These are phyloP conservation scores for Paracentrotus lividus DNA, from an alignment of 53 echinoderm and acorn worm species.

Conservation along the genomic window DNA sequence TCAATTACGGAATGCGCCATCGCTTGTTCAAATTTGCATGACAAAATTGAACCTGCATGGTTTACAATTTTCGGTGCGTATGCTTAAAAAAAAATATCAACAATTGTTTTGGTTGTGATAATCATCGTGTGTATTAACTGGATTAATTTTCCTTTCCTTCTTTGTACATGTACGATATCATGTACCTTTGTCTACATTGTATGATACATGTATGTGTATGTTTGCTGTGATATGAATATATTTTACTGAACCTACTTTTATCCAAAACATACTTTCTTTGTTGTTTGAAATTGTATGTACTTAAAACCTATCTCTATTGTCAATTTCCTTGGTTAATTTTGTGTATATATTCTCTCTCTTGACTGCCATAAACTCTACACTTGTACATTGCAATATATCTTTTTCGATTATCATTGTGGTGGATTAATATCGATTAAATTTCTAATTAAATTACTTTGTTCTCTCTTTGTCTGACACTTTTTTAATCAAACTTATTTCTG, in stretches of 20 bases:
- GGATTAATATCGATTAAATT: neutral
- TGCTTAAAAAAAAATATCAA: slow-evolving; percentile 30
- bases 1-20: slow-evolving; percentile 32
- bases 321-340: neutral
- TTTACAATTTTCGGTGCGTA: slow-evolving; percentile 61
- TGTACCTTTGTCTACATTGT: too few relatives aligned
- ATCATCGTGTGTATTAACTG: slow-evolving; percentile 3
- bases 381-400: neutral
- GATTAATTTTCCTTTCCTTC: neutral
- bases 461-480: neutral
- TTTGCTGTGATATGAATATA: slow-evolving; percentile 41
- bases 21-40: slow-evolving; percentile 62
- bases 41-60: slow-evolving; percentile 55
- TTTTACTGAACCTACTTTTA: neutral
- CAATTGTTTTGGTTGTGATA: slow-evolving; percentile 31
- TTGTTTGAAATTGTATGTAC: too few relatives aligned
- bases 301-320: too few relatives aligned
- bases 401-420: neutral
- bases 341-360: neutral
- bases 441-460: neutral
- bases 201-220: too few relatives aligned
- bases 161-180: neutral
- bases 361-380: neutral
- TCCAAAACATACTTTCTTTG: neutral
- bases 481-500: too few relatives aligned